Conservation (phyloP, 53 echinoderm and acorn worm genomes). For the Crossaster papposus region DNA sequence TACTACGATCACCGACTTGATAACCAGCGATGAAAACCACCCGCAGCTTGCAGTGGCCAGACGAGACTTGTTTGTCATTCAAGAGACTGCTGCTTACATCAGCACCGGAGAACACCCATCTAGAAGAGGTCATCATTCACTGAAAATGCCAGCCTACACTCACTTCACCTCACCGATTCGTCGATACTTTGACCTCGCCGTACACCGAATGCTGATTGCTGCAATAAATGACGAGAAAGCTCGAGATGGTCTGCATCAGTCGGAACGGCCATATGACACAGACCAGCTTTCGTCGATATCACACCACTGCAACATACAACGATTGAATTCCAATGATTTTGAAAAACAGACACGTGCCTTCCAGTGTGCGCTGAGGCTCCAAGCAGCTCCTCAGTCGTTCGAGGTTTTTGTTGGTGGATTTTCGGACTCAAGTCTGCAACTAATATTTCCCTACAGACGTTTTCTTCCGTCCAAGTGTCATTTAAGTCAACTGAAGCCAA, state of each 20-base stretch:
- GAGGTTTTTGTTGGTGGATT: conserved; percentile 62
- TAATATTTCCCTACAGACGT: conserved; percentile 68
- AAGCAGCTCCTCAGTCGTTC: conserved; percentile 57
- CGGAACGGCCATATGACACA: conserved; percentile 54
- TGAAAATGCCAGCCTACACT: conserved; percentile 53
- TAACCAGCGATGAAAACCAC: conserved; percentile 67
- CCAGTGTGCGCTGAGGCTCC: conserved; percentile 60
- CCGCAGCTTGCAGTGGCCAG: conserved; percentile 75
- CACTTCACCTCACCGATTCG: conserved; percentile 88
- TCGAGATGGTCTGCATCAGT: neutral
- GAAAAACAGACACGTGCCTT: conserved; percentile 62
- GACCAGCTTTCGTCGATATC: conserved; percentile 69
- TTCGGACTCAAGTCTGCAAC: conserved; percentile 60
- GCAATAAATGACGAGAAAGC: conserved; percentile 51
- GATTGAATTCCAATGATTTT: conserved; percentile 54
- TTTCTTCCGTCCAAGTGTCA: neutral
- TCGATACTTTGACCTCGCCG: conserved; percentile 83
- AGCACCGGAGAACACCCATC: conserved; percentile 53
- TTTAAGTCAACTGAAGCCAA: conserved; percentile 45
- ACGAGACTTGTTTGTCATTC: conserved; percentile 58
- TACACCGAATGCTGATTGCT: conserved; percentile 81
- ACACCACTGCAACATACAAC: conserved; percentile 64
- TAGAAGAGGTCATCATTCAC: conserved; percentile 56
- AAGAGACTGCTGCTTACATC: conserved; percentile 64
- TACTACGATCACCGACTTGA: conserved; percentile 56